Percentiles rank a stretch among this genome's conserved stretches.
These are phyloP conservation scores for Colletes collaris DNA, from an alignment of 2,888 invertebrate species.

Conservation along the genomic window DNA sequence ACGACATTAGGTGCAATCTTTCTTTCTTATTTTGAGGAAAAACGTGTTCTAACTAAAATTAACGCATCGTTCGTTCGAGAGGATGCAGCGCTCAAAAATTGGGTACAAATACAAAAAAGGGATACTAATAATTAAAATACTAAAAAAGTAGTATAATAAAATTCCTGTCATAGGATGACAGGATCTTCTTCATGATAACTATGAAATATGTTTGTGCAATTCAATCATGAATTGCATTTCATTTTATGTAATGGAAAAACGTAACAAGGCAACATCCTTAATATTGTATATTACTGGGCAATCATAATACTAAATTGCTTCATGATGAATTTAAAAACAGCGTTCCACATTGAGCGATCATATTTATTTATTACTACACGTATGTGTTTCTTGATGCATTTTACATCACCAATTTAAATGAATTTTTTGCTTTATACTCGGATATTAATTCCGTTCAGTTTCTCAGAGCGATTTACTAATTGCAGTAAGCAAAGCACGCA, in stretches of 20 bases:
- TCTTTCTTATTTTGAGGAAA: neutral
- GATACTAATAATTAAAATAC: conserved; percentile 2
- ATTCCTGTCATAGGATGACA: neutral
- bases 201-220: neutral
- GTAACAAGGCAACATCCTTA: neutral
- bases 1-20: conserved; percentile 3
- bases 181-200: neutral
- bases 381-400: conserved; percentile 38
- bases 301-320: neutral
- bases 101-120: conserved; percentile 4
- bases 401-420: conserved; percentile 7
- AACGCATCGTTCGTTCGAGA: neutral
- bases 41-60: conserved; percentile 6
- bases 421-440: conserved; percentile 1
- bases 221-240: neutral
- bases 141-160: neutral
- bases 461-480: conserved; percentile 2
- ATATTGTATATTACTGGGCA: neutral
- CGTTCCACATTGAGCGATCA: neutral
- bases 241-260: neutral
- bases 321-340: neutral
- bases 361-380: conserved; percentile 43
- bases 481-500: conserved; percentile 21
- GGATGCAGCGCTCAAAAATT: conserved; percentile 6
- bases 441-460: neutral